Evolutionary conservation across 2,797 vertebrate genomes (phyloP).

Genomic region (Microchirus variegatus): DNA sequence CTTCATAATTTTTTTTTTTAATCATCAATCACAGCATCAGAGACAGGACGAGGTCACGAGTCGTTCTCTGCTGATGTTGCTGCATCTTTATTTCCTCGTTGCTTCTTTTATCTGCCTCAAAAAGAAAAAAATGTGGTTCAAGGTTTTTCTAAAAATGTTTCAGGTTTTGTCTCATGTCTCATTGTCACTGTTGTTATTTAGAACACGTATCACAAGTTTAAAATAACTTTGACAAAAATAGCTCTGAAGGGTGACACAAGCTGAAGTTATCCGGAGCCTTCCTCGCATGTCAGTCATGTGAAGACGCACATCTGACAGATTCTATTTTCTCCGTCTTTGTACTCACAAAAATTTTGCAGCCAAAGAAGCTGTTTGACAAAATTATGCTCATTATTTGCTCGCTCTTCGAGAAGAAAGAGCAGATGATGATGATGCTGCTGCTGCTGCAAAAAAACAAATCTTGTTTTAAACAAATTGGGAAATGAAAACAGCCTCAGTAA

Average conservation of each 20-base stretch:
- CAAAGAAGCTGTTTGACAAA: neutral
- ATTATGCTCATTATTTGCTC: too few relatives aligned
- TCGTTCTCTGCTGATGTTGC: conserved; percentile 18
- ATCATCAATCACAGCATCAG: neutral
- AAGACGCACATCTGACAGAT: conserved; percentile 16
- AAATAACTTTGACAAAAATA: conserved; percentile 35
- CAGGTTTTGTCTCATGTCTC: conserved; percentile 1
- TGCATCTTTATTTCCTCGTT: neutral
- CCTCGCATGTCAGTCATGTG: conserved; percentile 35
- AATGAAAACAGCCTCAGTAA: too few relatives aligned
- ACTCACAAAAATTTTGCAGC: conserved; percentile 7
- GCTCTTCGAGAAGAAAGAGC: too few relatives aligned
- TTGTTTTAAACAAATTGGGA: too few relatives aligned
- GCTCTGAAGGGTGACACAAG: neutral
- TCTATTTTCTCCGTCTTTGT: neutral
- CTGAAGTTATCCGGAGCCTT: neutral
- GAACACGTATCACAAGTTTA: conserved; percentile 1
- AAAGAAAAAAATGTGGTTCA: conserved; percentile 13
- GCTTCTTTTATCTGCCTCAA: conserved; percentile 8
- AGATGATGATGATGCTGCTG: too few relatives aligned
- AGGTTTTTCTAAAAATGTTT: conserved; percentile 52
- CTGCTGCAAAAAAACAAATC: too few relatives aligned
- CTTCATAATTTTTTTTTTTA: neutral
- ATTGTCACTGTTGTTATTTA: conserved; percentile 7
- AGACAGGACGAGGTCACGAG: conserved; percentile 6